These are phyloP conservation scores for Matsumyia berberina DNA, from an alignment of 2,888 invertebrate genomes.

Conservation along the genomic window DNA sequence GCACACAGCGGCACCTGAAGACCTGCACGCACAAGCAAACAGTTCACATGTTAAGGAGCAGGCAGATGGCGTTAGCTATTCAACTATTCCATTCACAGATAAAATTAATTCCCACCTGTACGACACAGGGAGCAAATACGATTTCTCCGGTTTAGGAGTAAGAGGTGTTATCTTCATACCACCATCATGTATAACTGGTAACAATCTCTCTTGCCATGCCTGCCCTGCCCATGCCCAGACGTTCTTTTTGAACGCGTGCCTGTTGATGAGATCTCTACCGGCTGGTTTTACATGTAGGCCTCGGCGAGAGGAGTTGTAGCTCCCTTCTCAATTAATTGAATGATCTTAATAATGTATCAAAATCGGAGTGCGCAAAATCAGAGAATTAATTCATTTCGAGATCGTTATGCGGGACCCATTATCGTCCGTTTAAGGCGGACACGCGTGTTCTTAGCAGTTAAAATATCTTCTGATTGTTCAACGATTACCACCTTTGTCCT, in stretches of 20 bases:
- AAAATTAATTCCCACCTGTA: slow-evolving; percentile 75
- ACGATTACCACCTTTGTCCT: slow-evolving; percentile 46
- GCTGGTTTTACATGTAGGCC: slow-evolving; percentile 11
- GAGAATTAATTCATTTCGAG: slow-evolving; percentile 69
- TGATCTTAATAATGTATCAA: slow-evolving; percentile 74
- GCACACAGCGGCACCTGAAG: slow-evolving; percentile 47
- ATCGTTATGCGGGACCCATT: slow-evolving; percentile 73
- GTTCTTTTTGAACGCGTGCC: slow-evolving; percentile 59
- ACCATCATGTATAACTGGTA: slow-evolving; percentile 55
- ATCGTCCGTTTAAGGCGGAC: slow-evolving; percentile 69
- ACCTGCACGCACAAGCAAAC: slow-evolving; percentile 16
- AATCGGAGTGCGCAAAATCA: slow-evolving; percentile 65
- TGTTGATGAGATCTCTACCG: slow-evolving; percentile 29
- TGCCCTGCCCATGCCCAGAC: slow-evolving; percentile 18
- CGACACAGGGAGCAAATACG: slow-evolving; percentile 51
- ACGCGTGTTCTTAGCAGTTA: slow-evolving; percentile 65
- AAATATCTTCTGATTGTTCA: slow-evolving; percentile 57
- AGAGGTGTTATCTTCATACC: slow-evolving; percentile 69
- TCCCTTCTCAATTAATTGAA: slow-evolving; percentile 70
- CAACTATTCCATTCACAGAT: slow-evolving; percentile 74
- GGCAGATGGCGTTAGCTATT: slow-evolving; percentile 75
- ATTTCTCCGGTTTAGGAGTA: slow-evolving; percentile 49
- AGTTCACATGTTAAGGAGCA: slow-evolving; percentile 16
- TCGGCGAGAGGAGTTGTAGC: slow-evolving; percentile 20
- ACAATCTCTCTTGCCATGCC: slow-evolving; percentile 34